Percentiles rank a stretch among this genome's conserved stretches.
These are phyloP conservation scores for Acrossocheilus wenchowensis DNA, from an alignment of 2,797 vertebrate species.

Conservation along the genomic window DNA sequence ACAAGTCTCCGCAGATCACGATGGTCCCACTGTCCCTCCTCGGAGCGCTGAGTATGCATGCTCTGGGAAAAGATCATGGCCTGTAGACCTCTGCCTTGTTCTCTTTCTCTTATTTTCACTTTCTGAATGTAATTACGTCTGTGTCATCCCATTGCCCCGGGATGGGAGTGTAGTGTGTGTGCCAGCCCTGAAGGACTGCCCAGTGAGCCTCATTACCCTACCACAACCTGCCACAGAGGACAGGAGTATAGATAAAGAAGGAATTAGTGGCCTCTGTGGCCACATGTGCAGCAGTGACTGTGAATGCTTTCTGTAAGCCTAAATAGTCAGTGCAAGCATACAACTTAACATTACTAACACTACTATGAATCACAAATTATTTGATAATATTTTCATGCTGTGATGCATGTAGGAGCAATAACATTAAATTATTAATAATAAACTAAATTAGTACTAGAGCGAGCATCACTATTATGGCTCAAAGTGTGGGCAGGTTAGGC, in stretches of 20 bases:
- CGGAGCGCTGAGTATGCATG: conserved; percentile 31
- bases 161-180: conserved; percentile 63
- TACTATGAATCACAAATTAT: neutral
- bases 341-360: neutral
- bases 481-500: neutral
- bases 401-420: neutral
- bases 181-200: conserved; percentile 70
- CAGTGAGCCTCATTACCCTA: conserved; percentile 81
- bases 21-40: conserved; percentile 11
- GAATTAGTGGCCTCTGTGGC: conserved; percentile 52
- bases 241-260: conserved; percentile 75
- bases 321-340: neutral
- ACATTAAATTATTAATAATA: neutral
- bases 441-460: neutral
- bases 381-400: neutral
- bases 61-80: conserved; percentile 59
- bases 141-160: conserved; percentile 63
- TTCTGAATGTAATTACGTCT: conserved; percentile 76
- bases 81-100: conserved; percentile 59
- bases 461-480: neutral
- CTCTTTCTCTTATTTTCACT: conserved; percentile 46
- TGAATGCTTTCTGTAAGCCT: neutral
- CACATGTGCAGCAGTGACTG: conserved; percentile 56
- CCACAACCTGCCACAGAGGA: conserved; percentile 74
- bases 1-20: conserved; percentile 12